phyloP scores from a whole-genome alignment of 2,888 invertebrate species.

The Lasioglossum calceatum region DNA sequence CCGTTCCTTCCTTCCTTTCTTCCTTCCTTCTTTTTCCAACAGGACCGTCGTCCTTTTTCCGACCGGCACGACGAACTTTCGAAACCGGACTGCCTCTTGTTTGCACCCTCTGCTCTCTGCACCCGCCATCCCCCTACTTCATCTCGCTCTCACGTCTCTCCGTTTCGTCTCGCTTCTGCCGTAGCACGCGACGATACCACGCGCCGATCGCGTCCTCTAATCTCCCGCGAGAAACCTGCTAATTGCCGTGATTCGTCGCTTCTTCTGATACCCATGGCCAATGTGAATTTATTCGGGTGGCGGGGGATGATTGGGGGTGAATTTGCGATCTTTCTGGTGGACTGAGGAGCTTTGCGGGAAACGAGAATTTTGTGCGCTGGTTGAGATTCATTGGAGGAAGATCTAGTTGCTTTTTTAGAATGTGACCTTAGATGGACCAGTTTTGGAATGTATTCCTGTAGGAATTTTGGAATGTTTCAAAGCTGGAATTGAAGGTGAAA shows the following conservation, averaged over 20 bases:
- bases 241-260: constrained; percentile 2
- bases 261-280: not conserved
- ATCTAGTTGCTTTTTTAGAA: too few species aligned
- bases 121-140: not conserved
- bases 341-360: not conserved
- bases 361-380: not conserved
- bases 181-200: not conserved
- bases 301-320: not conserved
- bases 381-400: not conserved
- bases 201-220: constrained; percentile 31
- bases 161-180: not conserved
- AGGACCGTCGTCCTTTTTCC: constrained; percentile 25
- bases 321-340: not conserved
- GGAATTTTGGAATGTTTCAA: too few species aligned
- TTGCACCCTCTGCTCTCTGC: constrained; percentile 18
- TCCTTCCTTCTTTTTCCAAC: not conserved
- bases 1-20: not conserved
- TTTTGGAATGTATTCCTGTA: too few species aligned
- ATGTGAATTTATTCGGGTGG: not conserved
- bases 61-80: constrained; percentile 42
- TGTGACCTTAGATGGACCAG: too few species aligned
- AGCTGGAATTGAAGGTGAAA: too few species aligned
- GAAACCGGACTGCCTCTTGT: constrained; percentile 47
- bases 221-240: constrained; percentile 22
- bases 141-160: not conserved